Percentiles rank a stretch among this genome's conserved stretches.
phyloP scores from a whole-genome alignment of 2,797 vertebrate genomes.

The Aldrovandia affinis region DNA sequence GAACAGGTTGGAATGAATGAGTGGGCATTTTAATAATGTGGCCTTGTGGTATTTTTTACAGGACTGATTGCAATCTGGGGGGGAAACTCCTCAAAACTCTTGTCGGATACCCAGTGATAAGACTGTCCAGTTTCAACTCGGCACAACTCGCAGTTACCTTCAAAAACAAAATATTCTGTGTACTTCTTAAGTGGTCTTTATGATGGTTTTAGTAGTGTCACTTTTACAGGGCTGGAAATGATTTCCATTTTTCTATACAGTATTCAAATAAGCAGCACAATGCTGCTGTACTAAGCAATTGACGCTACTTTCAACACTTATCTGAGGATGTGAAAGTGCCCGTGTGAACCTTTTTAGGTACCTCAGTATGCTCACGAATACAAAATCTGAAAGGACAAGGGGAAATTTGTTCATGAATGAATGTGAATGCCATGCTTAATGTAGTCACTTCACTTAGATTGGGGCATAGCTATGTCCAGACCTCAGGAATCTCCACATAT shows the following conservation, averaged over 20 bases:
- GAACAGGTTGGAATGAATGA: neutral
- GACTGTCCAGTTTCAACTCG: slow-evolving; percentile 23
- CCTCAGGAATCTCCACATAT: no score
- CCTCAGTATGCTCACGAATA: neutral
- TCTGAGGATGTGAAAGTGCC: no score
- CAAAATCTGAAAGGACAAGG: neutral
- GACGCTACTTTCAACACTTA: no score
- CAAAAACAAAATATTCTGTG: slow-evolving; percentile 16
- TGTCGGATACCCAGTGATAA: slow-evolving; percentile 80
- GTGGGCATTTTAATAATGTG: neutral
- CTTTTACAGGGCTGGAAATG: neutral
- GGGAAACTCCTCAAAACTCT: slow-evolving; percentile 72
- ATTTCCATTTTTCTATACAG: neutral
- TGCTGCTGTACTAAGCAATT: neutral
- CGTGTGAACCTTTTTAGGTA: no score
- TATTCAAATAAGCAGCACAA: neutral
- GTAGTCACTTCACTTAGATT: no score
- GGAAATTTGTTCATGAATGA: no score
- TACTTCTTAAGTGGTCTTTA: no score
- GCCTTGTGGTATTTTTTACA: neutral
- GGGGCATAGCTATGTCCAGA: no score
- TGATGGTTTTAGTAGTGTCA: neutral
- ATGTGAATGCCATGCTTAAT: no score
- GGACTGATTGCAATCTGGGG: slow-evolving; percentile 23
- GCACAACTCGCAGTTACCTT: neutral